Evolutionary conservation across 2,113 vertebrate species (phyloP).

Genomic region (Entelurus aequoreus): DNA sequence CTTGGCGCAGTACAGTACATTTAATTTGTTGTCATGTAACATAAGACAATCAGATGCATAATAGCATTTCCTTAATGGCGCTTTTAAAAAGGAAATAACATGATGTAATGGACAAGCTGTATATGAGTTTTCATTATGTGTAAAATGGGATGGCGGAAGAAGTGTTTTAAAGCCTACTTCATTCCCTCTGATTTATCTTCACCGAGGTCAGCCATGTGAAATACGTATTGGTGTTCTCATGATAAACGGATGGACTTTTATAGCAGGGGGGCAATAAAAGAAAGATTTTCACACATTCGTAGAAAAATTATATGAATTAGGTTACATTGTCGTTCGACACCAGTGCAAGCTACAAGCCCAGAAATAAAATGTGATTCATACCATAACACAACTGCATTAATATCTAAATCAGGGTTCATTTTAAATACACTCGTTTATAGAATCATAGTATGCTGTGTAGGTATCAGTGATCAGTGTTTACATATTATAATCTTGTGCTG

Average conservation of each 20-base stretch:
- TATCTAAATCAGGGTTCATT: neutral
- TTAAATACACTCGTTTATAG: too few relatives aligned
- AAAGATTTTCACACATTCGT: neutral
- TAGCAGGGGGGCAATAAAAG: conserved; percentile 2
- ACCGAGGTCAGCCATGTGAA: conserved; percentile 57
- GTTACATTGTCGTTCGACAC: neutral
- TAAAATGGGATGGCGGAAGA: neutral
- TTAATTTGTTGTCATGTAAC: conserved; percentile 49
- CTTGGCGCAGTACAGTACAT: conserved; percentile 42
- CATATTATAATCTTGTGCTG: neutral
- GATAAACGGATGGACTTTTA: neutral
- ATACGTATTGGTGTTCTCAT: conserved; percentile 14
- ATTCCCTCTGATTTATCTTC: conserved; percentile 24
- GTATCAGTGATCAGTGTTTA: neutral
- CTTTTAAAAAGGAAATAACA: conserved; percentile 25
- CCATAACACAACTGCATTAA: too few relatives aligned
- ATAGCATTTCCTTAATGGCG: conserved; percentile 50
- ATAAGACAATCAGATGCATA: conserved; percentile 33
- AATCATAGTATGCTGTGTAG: neutral
- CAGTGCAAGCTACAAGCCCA: neutral
- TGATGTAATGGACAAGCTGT: conserved; percentile 5
- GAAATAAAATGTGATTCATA: neutral
- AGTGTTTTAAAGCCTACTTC: too few relatives aligned
- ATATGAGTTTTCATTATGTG: neutral
- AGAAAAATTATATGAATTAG: neutral